Percentiles rank a stretch among this genome's conserved stretches.
These are phyloP conservation scores for Mythimna ferrago DNA, from an alignment of 2,888 invertebrate species.

Conservation along the genomic window DNA sequence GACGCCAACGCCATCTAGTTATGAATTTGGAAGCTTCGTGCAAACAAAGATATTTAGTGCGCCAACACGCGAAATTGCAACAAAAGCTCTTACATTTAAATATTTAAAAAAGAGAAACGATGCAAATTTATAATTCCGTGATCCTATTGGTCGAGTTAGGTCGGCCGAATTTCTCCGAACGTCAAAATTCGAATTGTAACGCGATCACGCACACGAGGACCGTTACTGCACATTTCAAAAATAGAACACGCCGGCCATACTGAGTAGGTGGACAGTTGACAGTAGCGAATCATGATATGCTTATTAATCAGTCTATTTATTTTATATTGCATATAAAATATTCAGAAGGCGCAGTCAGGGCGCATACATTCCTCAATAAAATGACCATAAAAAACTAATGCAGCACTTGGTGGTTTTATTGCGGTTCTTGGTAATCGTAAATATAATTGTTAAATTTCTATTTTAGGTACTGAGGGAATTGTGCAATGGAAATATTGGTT, in stretches of 20 bases:
- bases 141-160: constrained; percentile 74
- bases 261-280: constrained; percentile 82
- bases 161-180: constrained; percentile 88
- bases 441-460: constrained; percentile 59
- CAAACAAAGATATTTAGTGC: constrained; percentile 21
- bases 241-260: constrained; percentile 89
- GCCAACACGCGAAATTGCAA: constrained; percentile 66
- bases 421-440: constrained; percentile 62
- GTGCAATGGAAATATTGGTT: constrained; percentile 26
- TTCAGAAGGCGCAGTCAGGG: constrained; percentile 76
- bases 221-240: constrained; percentile 90
- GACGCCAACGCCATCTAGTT: constrained; percentile 76
- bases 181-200: constrained; percentile 87
- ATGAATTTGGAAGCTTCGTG: constrained; percentile 40
- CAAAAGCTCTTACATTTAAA: constrained; percentile 74
- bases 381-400: constrained; percentile 73
- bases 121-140: constrained; percentile 72
- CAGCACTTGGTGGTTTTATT: constrained; percentile 66
- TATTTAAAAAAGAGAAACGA: constrained; percentile 86
- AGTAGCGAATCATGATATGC: constrained; percentile 84
- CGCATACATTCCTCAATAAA: constrained; percentile 78
- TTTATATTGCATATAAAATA: constrained; percentile 86
- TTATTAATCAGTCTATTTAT: constrained; percentile 89
- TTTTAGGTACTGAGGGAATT: constrained; percentile 35
- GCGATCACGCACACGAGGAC: constrained; percentile 86